These are phyloP conservation scores for Notodonta ziczac DNA, from an alignment of 2,888 invertebrate genomes.

Conservation along the genomic window DNA sequence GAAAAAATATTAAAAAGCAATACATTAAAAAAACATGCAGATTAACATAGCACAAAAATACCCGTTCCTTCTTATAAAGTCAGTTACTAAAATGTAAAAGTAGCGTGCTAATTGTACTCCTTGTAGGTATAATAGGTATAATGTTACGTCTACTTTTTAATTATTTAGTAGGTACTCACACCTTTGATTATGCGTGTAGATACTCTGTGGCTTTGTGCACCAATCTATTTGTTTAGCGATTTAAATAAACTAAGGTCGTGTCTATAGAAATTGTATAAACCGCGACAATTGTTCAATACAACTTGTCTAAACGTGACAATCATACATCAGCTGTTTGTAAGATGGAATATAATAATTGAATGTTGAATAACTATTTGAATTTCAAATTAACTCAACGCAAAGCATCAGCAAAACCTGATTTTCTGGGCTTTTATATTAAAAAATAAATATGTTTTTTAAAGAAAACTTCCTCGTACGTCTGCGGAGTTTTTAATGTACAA, in stretches of 20 bases:
- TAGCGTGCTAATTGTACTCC: too few relatives aligned
- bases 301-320: constrained; percentile 3
- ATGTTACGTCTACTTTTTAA: too few relatives aligned
- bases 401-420: constrained; percentile 33
- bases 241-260: not conserved
- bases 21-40: too few relatives aligned
- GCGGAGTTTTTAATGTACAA: constrained; percentile 11
- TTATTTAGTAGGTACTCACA: too few relatives aligned
- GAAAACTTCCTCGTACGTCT: constrained; percentile 25
- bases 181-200: not conserved
- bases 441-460: constrained; percentile 9
- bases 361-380: constrained; percentile 28
- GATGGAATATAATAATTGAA: not conserved
- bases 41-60: too few relatives aligned
- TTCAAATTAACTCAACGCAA: constrained; percentile 33
- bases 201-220: not conserved
- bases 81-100: too few relatives aligned
- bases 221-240: not conserved
- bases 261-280: constrained; percentile 8
- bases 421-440: constrained; percentile 23
- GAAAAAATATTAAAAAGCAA: too few relatives aligned
- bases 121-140: too few relatives aligned
- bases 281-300: constrained; percentile 3
- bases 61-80: too few relatives aligned
- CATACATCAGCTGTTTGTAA: constrained; percentile 6